Conservation (phyloP, 2,797 vertebrate genomes). For the Nothura maculosa region DNA sequence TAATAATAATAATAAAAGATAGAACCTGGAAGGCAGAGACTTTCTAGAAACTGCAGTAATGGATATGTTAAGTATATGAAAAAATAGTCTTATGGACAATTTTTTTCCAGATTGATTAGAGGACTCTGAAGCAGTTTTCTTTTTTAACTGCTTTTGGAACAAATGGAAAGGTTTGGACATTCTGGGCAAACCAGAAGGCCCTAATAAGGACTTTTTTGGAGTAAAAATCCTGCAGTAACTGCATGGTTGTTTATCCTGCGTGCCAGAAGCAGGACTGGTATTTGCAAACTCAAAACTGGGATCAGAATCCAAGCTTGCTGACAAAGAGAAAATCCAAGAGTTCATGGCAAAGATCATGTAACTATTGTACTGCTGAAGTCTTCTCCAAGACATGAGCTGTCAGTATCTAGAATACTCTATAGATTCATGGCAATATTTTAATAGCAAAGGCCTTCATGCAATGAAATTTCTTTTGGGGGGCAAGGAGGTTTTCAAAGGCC, state of each 20-base stretch:
- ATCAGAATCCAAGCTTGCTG: slow-evolving; percentile 35
- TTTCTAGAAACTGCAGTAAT: background rate
- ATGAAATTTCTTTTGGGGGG: background rate
- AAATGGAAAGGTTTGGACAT: background rate
- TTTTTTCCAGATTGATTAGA: background rate
- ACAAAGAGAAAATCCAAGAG: slow-evolving; percentile 38
- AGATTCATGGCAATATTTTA: background rate
- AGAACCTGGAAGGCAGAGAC: background rate
- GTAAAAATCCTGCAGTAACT: background rate
- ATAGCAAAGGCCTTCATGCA: background rate
- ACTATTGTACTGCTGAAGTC: background rate
- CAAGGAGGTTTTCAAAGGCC: background rate
- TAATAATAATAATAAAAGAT: background rate
- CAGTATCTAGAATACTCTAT: background rate
- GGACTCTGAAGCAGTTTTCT: background rate
- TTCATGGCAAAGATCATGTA: slow-evolving; percentile 10
- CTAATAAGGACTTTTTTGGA: background rate
- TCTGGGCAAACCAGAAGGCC: background rate
- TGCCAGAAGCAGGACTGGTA: background rate
- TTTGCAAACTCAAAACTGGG: slow-evolving; percentile 20
- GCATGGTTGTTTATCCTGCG: background rate
- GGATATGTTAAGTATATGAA: background rate
- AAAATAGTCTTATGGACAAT: background rate
- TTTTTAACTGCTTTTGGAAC: background rate
- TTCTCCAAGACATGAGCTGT: background rate